Base-by-base conservation (phyloP, 2,797 vertebrate species). In the Australoheros facetus region DNA sequence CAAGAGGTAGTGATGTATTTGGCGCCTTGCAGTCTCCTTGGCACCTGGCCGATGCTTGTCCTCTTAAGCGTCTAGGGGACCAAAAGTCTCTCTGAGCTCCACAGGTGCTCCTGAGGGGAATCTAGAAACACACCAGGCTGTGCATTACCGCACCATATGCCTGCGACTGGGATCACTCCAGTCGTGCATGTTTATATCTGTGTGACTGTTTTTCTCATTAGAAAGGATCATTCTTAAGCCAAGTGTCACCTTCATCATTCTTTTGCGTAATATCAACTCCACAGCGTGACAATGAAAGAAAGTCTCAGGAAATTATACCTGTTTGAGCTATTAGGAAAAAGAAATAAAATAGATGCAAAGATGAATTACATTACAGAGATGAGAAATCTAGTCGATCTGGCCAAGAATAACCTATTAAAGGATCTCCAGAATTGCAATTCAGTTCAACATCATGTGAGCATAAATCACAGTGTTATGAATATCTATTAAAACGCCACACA, bases 31-130 rank as follows among this genome's bases (percentile, higher is more conserved):
- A 4, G 88, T 90, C 89, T 85, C 80, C 26, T 88, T 89, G 89
- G 92, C 91, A 83, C 81, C 81, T 56, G 82, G 85, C 76, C 86
- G 87, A 71, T 83, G 80, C 92, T 89, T 94, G 92, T 94, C 89
- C 91, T 91, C 77, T 10, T 83, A 80, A 83, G 86, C 84, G 88
- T 92, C 90, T 71, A 83, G 69, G 85, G 89, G 87, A 93, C 89
- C 84, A 81, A 84, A 87, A 79, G 87, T 81, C 71, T 74, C 73
- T 74, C 59, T 58, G 79, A 77, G 83, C 72, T 80, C 76, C 56
- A 78, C 55, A 48, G 56, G 75, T 59, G 73, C 71, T 84, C 85
- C 69, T 74, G 16, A 45, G 54, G 45, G 81, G 75, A 81, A 73
- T 73, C 56, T 9, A 58, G 66, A 57, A 70, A 70, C 60, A 3